phyloP scores from a whole-genome alignment of 2,888 invertebrate genomes.

The Caenorhabditis sp. region DNA sequence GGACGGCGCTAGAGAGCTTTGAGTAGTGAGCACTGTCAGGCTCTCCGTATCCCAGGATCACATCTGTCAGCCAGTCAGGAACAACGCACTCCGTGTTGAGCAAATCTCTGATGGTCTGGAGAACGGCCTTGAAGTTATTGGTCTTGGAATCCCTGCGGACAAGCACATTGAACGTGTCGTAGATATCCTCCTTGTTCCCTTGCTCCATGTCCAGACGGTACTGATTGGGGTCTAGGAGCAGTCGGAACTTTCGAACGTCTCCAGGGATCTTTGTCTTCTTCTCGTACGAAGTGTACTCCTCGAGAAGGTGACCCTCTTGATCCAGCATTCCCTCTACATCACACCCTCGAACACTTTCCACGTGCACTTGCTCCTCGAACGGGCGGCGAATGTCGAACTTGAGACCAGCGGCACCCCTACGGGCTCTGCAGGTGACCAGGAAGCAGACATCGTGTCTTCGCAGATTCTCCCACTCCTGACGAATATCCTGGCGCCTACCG shows the following conservation, averaged over 20 bases:
- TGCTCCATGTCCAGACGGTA: constrained; percentile 86
- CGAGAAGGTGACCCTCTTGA: constrained; percentile 93
- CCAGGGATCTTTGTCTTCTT: constrained; percentile 86
- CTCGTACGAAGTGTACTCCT: constrained; percentile 87
- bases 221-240: constrained; percentile 97
- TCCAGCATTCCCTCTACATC: constrained; percentile 89
- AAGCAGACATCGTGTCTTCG: constrained; percentile 99
- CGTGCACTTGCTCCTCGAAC: constrained; percentile 74
- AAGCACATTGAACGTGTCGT: constrained; percentile 95
- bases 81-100: constrained; percentile 99
- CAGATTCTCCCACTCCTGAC: constrained; percentile 96
- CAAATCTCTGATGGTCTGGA: constrained; percentile 97
- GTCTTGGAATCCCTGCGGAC: constrained; percentile 99
- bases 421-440: constrained; percentile 88
- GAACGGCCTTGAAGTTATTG: constrained; percentile 99
- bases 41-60: constrained; percentile 97
- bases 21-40: constrained; percentile 97
- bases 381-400: constrained; percentile 79
- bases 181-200: constrained; percentile 87
- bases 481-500: constrained; percentile 93
- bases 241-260: constrained; percentile 93
- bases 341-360: constrained; percentile 93
- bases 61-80: constrained; percentile 87
- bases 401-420: constrained; percentile 87
- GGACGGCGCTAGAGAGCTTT: constrained; percentile 92